These are phyloP conservation scores for Megaceryle maxima DNA, from an alignment of 2,113 vertebrate genomes.

Conservation along the genomic window DNA sequence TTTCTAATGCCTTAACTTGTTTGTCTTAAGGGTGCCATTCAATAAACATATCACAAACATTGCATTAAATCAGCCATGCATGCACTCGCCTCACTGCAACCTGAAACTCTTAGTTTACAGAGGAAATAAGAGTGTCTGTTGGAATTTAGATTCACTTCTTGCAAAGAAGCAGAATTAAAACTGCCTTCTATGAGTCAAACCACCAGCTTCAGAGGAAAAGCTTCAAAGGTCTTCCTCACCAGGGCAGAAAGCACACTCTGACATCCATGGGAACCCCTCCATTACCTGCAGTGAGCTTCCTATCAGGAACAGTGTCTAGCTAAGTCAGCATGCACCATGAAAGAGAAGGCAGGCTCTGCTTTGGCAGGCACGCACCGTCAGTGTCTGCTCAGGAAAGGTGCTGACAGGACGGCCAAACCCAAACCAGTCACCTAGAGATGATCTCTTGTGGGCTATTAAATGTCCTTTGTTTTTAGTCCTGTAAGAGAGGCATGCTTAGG, in stretches of 20 bases:
- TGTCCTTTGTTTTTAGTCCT: not conserved
- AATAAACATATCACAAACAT: not conserved
- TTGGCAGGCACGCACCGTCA: not conserved
- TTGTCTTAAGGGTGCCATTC: not conserved
- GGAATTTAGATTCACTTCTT: not conserved
- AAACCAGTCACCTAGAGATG: not conserved
- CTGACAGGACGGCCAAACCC: constrained; percentile 41
- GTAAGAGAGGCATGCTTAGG: not conserved
- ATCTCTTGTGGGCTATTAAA: not conserved
- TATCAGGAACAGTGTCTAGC: not conserved
- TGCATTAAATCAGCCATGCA: not conserved
- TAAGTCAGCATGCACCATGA: not conserved
- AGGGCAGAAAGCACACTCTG: accelerated
- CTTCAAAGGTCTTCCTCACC: not conserved
- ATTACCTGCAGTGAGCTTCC: not conserved
- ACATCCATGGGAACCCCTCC: not conserved
- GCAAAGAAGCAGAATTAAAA: not conserved
- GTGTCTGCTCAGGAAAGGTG: not conserved
- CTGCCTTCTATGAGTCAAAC: not conserved
- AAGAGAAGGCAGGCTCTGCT: not conserved
- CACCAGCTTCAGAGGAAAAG: not conserved
- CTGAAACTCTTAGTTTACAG: not conserved
- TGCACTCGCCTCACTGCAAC: not conserved
- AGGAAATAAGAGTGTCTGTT: not conserved
- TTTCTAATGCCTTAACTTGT: not conserved